Conservation (phyloP, 2,797 vertebrate species). For the Tauraco hartlaubi region DNA sequence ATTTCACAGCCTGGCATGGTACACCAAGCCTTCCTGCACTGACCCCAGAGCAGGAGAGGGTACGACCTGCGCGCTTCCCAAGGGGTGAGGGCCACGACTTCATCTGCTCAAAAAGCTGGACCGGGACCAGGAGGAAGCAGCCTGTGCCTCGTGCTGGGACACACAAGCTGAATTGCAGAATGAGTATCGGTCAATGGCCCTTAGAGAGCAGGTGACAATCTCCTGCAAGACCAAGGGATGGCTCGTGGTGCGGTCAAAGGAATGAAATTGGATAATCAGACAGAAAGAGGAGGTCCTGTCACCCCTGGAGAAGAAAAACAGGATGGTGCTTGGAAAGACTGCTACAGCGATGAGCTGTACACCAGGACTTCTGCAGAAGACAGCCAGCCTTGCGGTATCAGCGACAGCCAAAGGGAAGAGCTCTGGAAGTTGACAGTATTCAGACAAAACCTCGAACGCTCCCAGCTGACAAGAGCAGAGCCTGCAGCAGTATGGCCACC, state of each 20-base stretch:
- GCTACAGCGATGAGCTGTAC: neutral
- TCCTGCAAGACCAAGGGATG: neutral
- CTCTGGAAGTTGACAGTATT: neutral
- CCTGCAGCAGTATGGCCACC: neutral
- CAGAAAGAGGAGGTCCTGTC: neutral
- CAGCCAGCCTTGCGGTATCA: neutral
- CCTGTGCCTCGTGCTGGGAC: neutral
- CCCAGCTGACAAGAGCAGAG: neutral
- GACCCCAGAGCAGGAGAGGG: neutral
- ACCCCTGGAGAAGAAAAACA: neutral
- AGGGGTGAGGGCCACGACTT: neutral
- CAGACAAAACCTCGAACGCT: neutral
- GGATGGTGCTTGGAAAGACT: neutral
- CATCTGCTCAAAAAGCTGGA: neutral
- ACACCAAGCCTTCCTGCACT: neutral
- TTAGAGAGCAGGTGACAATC: neutral
- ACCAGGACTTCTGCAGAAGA: neutral
- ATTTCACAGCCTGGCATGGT: neutral
- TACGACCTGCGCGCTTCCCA: accelerated
- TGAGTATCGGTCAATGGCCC: accelerated
- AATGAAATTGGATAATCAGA: neutral
- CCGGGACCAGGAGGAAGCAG: neutral
- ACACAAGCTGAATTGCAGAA: accelerated
- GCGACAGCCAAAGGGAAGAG: neutral
- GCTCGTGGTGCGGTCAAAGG: neutral